Evolutionary conservation across 2,888 invertebrate genomes (phyloP).

Genomic region (Euphydryas editha): DNA sequence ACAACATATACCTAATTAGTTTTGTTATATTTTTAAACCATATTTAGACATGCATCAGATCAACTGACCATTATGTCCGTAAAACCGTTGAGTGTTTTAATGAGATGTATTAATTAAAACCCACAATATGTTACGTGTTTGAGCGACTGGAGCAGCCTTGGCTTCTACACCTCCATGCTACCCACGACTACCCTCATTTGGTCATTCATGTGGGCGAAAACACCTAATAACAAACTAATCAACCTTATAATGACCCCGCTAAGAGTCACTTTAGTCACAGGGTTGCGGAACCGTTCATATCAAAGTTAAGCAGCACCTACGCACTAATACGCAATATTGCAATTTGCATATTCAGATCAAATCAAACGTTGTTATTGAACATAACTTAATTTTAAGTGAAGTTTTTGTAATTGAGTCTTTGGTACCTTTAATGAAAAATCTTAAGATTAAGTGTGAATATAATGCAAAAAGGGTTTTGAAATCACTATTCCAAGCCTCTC

Average conservation of each 20-base stretch:
- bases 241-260: constrained; percentile 76
- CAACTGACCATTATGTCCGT: constrained; percentile 48
- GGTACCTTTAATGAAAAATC: background rate
- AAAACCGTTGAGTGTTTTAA: constrained; percentile 64
- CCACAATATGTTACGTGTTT: constrained; percentile 68
- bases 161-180: constrained; percentile 78
- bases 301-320: constrained; percentile 71
- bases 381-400: constrained; percentile 15
- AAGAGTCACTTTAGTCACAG: constrained; percentile 70
- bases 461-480: background rate
- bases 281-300: constrained; percentile 70
- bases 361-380: constrained; percentile 42
- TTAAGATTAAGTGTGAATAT: background rate
- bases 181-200: constrained; percentile 83
- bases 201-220: constrained; percentile 76
- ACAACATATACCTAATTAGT: constrained; percentile 11
- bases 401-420: background rate
- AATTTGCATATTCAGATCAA: constrained; percentile 49
- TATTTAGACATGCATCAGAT: constrained; percentile 42
- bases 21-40: constrained; percentile 25
- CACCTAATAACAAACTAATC: constrained; percentile 74
- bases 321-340: constrained; percentile 62
- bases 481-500: background rate
- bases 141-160: constrained; percentile 79
- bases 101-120: constrained; percentile 71